Evolutionary conservation across 2,888 invertebrate species (phyloP).

Genomic region (Philhelius pedissequus): DNA sequence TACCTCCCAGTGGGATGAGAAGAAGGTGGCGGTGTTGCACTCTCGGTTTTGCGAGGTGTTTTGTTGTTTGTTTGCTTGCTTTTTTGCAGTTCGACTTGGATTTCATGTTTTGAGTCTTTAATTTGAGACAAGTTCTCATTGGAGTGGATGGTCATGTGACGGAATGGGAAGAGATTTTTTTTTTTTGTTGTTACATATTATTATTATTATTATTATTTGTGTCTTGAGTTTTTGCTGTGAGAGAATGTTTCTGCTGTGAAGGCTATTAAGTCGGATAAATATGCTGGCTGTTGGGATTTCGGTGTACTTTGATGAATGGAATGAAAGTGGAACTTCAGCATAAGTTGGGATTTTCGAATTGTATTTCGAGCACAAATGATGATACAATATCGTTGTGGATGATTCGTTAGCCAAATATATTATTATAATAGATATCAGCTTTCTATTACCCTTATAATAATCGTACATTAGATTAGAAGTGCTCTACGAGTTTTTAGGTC

Average conservation of each 20-base stretch:
- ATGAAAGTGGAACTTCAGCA: constrained; percentile 20
- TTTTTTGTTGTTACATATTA: not conserved
- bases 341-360: constrained; percentile 3
- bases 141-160: constrained; percentile 63
- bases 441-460: too few species aligned
- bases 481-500: too few species aligned
- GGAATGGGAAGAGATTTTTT: constrained; percentile 60
- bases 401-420: not conserved
- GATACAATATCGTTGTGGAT: constrained; percentile 13
- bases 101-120: constrained; percentile 64
- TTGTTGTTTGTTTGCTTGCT: constrained; percentile 20
- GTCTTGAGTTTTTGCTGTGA: constrained; percentile 34
- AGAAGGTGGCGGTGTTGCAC: constrained; percentile 46
- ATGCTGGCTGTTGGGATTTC: constrained; percentile 50
- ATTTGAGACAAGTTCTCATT: constrained; percentile 66
- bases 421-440: too few species aligned
- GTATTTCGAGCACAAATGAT: not conserved
- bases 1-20: constrained; percentile 63
- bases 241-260: constrained; percentile 63
- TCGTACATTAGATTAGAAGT: too few species aligned
- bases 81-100: constrained; percentile 22
- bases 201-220: not conserved
- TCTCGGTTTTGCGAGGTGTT: constrained; percentile 52
- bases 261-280: constrained; percentile 62
- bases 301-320: constrained; percentile 54